Evolutionary conservation across 1,140 invertebrate genomes (phyloP).

Genomic region (Zaprionus davidi): DNA sequence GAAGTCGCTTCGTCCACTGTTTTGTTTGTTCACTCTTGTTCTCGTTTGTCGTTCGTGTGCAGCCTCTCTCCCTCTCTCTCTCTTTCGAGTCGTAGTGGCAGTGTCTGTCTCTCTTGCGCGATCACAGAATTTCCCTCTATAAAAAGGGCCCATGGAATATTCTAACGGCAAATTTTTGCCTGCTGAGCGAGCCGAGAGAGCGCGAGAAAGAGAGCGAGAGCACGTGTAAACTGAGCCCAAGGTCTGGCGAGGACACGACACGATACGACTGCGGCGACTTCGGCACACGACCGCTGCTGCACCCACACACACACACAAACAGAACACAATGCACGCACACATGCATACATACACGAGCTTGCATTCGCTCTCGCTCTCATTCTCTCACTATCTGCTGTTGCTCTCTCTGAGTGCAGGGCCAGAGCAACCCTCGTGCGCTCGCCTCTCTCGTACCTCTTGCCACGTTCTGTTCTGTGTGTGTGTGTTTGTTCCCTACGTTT

Average conservation of each 20-base stretch:
- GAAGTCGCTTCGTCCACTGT: slow-evolving; percentile 23
- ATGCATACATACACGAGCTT: slow-evolving; percentile 11
- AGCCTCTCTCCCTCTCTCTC: slow-evolving; percentile 16
- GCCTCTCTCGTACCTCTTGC: slow-evolving; percentile 27
- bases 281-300: slow-evolving; percentile 47
- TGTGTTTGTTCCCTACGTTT: slow-evolving; percentile 61
- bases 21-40: slow-evolving; percentile 48
- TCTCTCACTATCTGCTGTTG: slow-evolving; percentile 26
- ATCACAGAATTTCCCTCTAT: slow-evolving; percentile 61
- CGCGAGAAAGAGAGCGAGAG: slow-evolving; percentile 11
- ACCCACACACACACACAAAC: slow-evolving; percentile 35
- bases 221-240: slow-evolving; percentile 15
- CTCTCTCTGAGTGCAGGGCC: slow-evolving; percentile 25
- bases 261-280: slow-evolving; percentile 14
- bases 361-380: slow-evolving; percentile 29
- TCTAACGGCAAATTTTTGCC: slow-evolving; percentile 61
- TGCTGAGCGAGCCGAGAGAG: slow-evolving; percentile 10
- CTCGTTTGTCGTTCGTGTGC: slow-evolving; percentile 32
- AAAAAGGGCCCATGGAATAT: slow-evolving; percentile 47
- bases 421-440: slow-evolving; percentile 30
- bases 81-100: not conserved
- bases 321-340: slow-evolving; percentile 21
- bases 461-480: slow-evolving; percentile 55
- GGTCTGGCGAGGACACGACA: slow-evolving; percentile 43
- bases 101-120: slow-evolving; percentile 29